Base-by-base conservation (phyloP, 2,797 vertebrate species). In the Acrossocheilus fasciatus region DNA sequence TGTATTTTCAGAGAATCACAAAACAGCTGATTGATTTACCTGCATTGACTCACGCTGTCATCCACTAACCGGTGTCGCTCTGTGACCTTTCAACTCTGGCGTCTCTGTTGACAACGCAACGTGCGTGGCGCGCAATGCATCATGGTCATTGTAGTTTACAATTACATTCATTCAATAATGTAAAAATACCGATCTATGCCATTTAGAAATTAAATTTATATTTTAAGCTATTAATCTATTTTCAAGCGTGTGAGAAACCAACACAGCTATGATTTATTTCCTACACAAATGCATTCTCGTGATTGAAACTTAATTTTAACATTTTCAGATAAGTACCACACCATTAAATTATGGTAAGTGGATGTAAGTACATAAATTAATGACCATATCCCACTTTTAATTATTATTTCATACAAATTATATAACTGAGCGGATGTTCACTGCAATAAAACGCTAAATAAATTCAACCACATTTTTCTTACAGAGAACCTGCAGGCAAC, bases 61-160 rank as follows among this genome's bases (percentile, higher is more conserved):
- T 80, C 85, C 83, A 89, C 81, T 91, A 59, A 85, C 93, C 93
- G 91, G 91, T 89, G 87, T 85, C 59, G 68, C 81, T 43, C 6
- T 83, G 90, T 88, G 91, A 94, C 90, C 92, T 92, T 84, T 91
- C 30, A 89, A 83, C 89, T 89, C 82, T 47, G 54, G 52, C 74
- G 81, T 54, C 80, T 39, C 41, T 41, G 66, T 76, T 86, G 82
- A 64, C 69, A n/a, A 75, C 11, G 11, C 1, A 70, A 30, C 26
- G 43, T 70, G 4, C 5, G 52, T 47, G 3, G 6, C 8, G 17
- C 9, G 89, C 81, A 85, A 68, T 23, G 93, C 2, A 89, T 90
- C 77, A 12, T 92, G 94, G 95, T 76, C 73, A 86, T 57, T 78
- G 92, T 87, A 92, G 93, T 94, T 2, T 36, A 47, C 0, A 5